Percentiles rank a stretch among this genome's conserved stretches.
Evolutionary conservation across 2,888 invertebrate species (phyloP).

Genomic region (Epinotia demarniana): DNA sequence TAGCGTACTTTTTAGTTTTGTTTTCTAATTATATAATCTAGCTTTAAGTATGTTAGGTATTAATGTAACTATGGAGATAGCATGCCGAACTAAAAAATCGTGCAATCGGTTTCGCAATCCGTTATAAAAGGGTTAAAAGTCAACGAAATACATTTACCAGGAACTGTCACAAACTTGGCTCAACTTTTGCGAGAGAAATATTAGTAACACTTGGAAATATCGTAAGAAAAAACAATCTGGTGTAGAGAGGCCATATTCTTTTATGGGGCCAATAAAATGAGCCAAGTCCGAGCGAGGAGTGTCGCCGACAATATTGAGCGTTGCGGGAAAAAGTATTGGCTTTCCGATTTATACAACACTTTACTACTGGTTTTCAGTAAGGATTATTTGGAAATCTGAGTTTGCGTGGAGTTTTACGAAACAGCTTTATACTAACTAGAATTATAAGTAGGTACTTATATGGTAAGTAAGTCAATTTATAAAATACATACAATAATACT

Average conservation of each 20-base stretch:
- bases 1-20: too few species aligned
- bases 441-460: background rate
- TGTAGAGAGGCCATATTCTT: constrained; percentile 50
- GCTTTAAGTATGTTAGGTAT: too few species aligned
- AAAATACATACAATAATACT: too few species aligned
- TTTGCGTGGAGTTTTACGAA: background rate
- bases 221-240: constrained; percentile 53
- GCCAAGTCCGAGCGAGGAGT: constrained; percentile 45
- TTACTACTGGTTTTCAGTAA: background rate
- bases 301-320: constrained; percentile 39
- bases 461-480: too few species aligned
- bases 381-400: background rate
- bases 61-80: too few species aligned
- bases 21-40: too few species aligned
- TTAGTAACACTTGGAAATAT: constrained; percentile 28
- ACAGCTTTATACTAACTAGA: background rate
- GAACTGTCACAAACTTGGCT: constrained; percentile 7
- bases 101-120: too few species aligned
- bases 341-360: constrained; percentile 11
- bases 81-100: too few species aligned
- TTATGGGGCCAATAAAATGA: constrained; percentile 55
- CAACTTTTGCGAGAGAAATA: constrained; percentile 1
- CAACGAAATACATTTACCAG: background rate
- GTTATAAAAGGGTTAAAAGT: too few species aligned
- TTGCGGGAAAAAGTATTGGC: constrained; percentile 24